Evolutionary conservation across 2,888 invertebrate species (phyloP).

Genomic region (Spicauda simplicius): DNA sequence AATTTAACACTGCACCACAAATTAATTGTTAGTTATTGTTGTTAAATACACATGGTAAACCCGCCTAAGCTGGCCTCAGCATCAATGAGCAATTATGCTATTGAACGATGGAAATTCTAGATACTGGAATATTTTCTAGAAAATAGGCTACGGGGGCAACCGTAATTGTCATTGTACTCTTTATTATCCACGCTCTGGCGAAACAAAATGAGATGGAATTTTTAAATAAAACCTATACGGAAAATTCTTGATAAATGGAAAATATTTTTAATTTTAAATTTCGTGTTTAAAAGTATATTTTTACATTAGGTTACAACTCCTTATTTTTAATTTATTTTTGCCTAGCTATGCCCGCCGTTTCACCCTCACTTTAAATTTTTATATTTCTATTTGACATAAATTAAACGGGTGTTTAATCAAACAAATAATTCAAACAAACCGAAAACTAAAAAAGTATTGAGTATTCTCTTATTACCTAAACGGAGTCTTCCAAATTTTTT

Average conservation of each 20-base stretch:
- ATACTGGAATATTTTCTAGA: constrained; percentile 15
- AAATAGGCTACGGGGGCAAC: constrained; percentile 23
- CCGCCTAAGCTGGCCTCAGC: neutral
- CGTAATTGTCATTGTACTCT: constrained; percentile 17
- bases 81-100: constrained; percentile 4
- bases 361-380: no score
- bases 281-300: neutral
- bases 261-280: neutral
- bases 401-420: neutral
- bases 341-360: no score
- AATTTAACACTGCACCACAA: neutral
- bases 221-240: neutral
- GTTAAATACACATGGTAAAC: no score
- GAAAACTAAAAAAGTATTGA: no score
- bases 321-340: no score
- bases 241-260: neutral
- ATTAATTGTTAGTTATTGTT: neutral
- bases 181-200: constrained; percentile 13
- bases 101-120: neutral
- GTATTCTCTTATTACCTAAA: no score
- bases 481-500: no score
- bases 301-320: neutral
- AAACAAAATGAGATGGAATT: constrained; percentile 3
- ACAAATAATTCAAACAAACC: no score
- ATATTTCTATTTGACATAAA: neutral